A percentile compares a stretch with the other conserved stretches of the same genome.
phyloP scores from a whole-genome alignment of 2,797 vertebrate genomes.

The Oreochromis mossambicus region DNA sequence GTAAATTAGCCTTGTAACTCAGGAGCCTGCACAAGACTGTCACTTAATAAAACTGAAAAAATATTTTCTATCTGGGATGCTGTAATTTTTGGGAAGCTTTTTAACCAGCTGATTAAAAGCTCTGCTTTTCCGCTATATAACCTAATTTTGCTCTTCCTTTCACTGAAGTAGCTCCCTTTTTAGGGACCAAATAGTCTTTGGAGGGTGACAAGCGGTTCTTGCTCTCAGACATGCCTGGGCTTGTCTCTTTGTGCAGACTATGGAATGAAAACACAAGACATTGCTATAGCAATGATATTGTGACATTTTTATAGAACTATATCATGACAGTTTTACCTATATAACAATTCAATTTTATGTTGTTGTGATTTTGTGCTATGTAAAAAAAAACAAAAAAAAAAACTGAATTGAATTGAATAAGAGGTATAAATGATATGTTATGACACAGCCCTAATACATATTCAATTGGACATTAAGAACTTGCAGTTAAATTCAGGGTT shows the following conservation, averaged over 20 bases:
- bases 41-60: not conserved
- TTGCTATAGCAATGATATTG: not conserved
- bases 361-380: no score
- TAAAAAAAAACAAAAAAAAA: no score
- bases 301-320: not conserved
- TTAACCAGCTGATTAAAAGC: not conserved
- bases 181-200: not conserved
- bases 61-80: not conserved
- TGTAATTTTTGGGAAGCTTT: not conserved
- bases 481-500: not conserved
- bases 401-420: no score
- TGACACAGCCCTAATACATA: not conserved
- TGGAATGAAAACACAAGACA: not conserved
- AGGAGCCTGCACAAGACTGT: not conserved
- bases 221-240: not conserved
- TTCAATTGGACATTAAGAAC: not conserved
- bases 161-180: not conserved
- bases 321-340: not conserved
- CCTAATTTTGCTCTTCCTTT: not conserved
- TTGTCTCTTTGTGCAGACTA: not conserved
- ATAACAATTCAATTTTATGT: not conserved
- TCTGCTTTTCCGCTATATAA: not conserved
- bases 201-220: not conserved
- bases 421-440: not conserved
- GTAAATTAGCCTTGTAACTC: not conserved